These are phyloP conservation scores for Stegastes partitus DNA, from an alignment of 2,113 vertebrate species.

Conservation along the genomic window DNA sequence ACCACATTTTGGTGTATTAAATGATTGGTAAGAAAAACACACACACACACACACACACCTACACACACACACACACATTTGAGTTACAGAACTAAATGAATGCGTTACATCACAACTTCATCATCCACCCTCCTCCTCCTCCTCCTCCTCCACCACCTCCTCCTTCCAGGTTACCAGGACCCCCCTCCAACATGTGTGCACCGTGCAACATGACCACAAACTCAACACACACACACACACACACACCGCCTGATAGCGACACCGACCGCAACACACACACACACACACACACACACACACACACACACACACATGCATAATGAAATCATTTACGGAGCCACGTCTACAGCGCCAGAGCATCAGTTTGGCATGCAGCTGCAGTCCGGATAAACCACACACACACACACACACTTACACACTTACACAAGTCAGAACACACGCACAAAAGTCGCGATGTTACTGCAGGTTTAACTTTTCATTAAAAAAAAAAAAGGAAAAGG, in stretches of 20 bases:
- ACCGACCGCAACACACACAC: background rate
- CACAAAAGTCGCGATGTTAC: background rate
- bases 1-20: too few relatives aligned
- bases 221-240: constrained; percentile 1
- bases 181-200: background rate
- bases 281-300: too few relatives aligned
- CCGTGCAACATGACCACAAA: background rate
- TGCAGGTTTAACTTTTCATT: constrained; percentile 18
- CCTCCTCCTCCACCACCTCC: background rate
- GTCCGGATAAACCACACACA: constrained; percentile 27
- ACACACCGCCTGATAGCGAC: too few relatives aligned
- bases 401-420: background rate
- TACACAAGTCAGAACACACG: background rate
- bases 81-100: too few relatives aligned
- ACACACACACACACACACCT: too few relatives aligned
- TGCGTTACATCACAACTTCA: background rate
- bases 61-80: too few relatives aligned
- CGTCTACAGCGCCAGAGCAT: constrained; percentile 72
- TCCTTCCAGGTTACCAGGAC: too few relatives aligned
- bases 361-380: constrained; percentile 57
- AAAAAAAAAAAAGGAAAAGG: background rate
- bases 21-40: too few relatives aligned
- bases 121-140: background rate
- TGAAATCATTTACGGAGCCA: constrained; percentile 58
- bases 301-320: constrained; percentile 4